phyloP scores from a whole-genome alignment of 2,113 vertebrate species.

The Okapia johnstoni region DNA sequence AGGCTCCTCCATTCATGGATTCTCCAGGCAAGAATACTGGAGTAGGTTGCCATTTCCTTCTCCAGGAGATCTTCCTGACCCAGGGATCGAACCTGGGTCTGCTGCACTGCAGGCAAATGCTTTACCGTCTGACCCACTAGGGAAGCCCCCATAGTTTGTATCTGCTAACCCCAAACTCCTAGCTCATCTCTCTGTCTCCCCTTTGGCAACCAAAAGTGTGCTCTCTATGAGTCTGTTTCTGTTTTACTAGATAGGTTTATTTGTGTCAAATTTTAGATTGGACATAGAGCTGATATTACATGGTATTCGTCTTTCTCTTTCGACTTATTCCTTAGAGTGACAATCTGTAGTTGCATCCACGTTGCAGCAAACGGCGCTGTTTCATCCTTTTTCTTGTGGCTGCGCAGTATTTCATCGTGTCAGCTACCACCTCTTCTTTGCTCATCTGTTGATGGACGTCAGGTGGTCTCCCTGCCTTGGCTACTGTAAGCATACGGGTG shows the following conservation, averaged over 20 bases:
- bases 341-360: background rate
- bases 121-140: background rate
- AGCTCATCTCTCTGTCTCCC: background rate
- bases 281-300: background rate
- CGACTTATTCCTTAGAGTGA: background rate
- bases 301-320: background rate
- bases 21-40: background rate
- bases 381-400: background rate
- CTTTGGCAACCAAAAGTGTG: background rate
- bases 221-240: background rate
- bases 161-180: background rate
- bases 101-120: background rate
- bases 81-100: fast-evolving
- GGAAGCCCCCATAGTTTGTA: background rate
- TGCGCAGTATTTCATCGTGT: background rate
- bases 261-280: background rate
- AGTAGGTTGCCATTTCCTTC: background rate
- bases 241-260: background rate
- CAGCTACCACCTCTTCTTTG: background rate
- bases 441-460: background rate
- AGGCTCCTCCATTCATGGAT: background rate
- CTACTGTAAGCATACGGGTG: too few species aligned
- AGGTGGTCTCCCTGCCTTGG: background rate
- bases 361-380: background rate
- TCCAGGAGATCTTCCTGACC: background rate